Percentiles rank a stretch among this genome's conserved stretches.
Conservation (phyloP, 2,888 invertebrate species). For the Parelbella ahira region DNA sequence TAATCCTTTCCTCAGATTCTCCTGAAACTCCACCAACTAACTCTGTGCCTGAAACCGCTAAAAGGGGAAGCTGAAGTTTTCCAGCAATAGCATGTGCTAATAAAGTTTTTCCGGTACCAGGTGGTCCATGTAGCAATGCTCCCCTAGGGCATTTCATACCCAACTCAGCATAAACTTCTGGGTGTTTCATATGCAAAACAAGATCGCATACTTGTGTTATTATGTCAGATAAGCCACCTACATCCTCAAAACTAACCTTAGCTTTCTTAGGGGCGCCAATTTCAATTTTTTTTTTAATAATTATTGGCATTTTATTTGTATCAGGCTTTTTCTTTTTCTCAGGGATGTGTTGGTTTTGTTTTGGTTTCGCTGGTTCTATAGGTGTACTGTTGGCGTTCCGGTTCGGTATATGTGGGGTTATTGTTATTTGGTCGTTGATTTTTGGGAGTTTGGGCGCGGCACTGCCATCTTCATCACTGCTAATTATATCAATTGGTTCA, state of each 20-base stretch:
- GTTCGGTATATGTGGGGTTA: slow-evolving; percentile 66
- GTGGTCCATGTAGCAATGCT: slow-evolving; percentile 96
- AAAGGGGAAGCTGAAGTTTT: slow-evolving; percentile 89
- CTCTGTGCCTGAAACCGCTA: slow-evolving; percentile 95
- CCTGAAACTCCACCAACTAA: slow-evolving; percentile 97
- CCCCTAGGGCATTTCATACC: slow-evolving; percentile 94
- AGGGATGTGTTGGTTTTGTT: slow-evolving; percentile 46
- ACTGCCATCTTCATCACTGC: slow-evolving; percentile 65
- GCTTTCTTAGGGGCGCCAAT: slow-evolving; percentile 57
- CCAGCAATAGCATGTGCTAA: slow-evolving; percentile 91
- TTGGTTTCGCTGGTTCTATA: slow-evolving; percentile 45
- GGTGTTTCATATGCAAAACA: slow-evolving; percentile 92
- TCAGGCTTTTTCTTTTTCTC: slow-evolving; percentile 67
- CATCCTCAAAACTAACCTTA: slow-evolving; percentile 84
- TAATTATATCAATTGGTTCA: slow-evolving; percentile 70
- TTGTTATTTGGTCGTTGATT: slow-evolving; percentile 73
- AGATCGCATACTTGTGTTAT: slow-evolving; percentile 86
- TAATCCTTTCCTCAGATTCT: slow-evolving; percentile 95
- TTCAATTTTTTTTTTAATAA: slow-evolving; percentile 56
- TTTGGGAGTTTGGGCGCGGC: slow-evolving; percentile 70
- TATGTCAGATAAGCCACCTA: slow-evolving; percentile 90
- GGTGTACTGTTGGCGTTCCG: slow-evolving; percentile 49
- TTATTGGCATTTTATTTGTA: slow-evolving; percentile 33
- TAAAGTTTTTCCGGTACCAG: slow-evolving; percentile 95
- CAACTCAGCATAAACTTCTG: slow-evolving; percentile 91